Evolutionary conservation across 2,113 vertebrate genomes (phyloP).

Genomic region (Malurus melanocephalus): DNA sequence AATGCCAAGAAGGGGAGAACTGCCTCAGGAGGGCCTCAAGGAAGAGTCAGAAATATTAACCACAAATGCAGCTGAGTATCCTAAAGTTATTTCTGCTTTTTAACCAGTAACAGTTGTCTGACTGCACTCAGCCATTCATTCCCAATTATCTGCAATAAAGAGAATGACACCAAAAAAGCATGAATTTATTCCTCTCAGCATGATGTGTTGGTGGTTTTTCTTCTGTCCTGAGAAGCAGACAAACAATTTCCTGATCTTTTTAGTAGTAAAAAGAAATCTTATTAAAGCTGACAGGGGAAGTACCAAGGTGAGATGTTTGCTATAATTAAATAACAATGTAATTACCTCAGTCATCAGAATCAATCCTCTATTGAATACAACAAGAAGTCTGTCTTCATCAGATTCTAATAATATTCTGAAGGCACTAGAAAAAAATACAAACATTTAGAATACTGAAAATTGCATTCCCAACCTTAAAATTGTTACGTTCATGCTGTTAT

Average conservation of each 20-base stretch:
- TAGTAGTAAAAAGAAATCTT: neutral
- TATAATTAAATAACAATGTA: neutral
- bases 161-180: neutral
- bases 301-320: neutral
- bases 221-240: neutral
- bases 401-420: constrained; percentile 97
- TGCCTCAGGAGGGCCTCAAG: neutral
- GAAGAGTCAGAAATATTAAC: neutral
- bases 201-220: neutral
- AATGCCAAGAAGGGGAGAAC: fast-evolving
- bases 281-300: neutral
- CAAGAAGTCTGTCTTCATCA: constrained; percentile 95
- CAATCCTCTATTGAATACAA: constrained; percentile 96
- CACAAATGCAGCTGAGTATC: neutral
- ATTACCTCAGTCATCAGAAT: constrained; percentile 97
- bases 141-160: neutral
- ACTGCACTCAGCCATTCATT: neutral
- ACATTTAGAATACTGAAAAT: neutral
- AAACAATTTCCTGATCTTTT: neutral
- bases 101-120: neutral
- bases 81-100: neutral
- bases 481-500: neutral
- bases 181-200: neutral
- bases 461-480: neutral
- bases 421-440: constrained; percentile 81